These are phyloP conservation scores for Parapristionchus giblindavisi DNA, from an alignment of 2,888 invertebrate genomes.

Conservation along the genomic window DNA sequence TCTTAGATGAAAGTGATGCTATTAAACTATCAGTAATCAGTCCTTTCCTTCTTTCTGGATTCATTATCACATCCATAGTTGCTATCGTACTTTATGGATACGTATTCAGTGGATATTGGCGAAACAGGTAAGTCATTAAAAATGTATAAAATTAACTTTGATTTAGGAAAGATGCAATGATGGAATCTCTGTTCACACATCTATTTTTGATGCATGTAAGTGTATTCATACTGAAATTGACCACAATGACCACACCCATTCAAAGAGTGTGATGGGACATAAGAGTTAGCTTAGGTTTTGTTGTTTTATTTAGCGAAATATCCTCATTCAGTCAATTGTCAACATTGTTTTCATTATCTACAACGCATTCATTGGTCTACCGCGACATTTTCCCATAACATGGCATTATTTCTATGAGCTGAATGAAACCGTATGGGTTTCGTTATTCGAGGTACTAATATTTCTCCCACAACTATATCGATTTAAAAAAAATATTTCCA, in stretches of 20 bases:
- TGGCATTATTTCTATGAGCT: not conserved
- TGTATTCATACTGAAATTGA: not conserved
- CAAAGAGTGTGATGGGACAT: not conserved
- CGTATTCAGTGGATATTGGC: constrained; percentile 1
- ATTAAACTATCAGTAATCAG: not conserved
- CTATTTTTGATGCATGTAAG: constrained; percentile 12
- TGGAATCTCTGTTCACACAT: not conserved
- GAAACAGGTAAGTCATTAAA: constrained; percentile 1
- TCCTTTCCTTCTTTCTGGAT: not conserved
- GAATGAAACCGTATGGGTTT: constrained; percentile 15
- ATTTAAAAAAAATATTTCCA: not conserved
- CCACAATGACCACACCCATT: not conserved
- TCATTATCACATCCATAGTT: not conserved
- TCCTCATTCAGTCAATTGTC: not conserved
- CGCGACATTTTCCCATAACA: not conserved
- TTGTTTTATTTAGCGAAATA: not conserved
- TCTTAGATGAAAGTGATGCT: constrained; percentile 16
- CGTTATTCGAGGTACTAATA: not conserved
- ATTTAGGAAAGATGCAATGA: not conserved
- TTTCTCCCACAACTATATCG: not conserved
- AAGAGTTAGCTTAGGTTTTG: not conserved
- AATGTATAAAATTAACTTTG: not conserved
- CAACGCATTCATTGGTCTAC: constrained; percentile 6
- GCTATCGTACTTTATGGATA: not conserved
- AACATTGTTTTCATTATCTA: constrained; percentile 8